Evolutionary conservation across 2,113 vertebrate genomes (phyloP), one percentile per base, ranked within the genome.

Genomic region (Toxostoma redivivum): DNA sequence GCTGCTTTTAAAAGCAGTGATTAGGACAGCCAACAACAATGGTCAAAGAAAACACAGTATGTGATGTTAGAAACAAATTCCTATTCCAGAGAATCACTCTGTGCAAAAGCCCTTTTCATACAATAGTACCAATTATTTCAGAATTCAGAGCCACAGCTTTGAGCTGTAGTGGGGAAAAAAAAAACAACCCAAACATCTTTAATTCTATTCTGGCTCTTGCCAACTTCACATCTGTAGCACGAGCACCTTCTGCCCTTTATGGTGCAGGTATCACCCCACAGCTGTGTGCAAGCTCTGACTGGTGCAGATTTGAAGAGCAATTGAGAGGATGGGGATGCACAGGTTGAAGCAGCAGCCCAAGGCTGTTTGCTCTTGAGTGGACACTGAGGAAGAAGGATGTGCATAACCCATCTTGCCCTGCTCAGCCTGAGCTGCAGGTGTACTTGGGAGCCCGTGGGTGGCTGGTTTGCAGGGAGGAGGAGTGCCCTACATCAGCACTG

Each of bases 271-370:
- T 48, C 37, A 15, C 25, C 25, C 11, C 40, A 21, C 19, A 62
- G 57, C 76, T 56, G 27, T 21, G 7, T 51, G n/a, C n/a, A 47
- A 65, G 45, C 37, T 25, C 40, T 33, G 50, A 6, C 0, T 5
- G 3, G 15, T 57, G 18, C 56, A 81, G 64, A 28, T 38, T 27
- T 23, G 61, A n/a, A 8, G 22, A 74, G 37, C 40, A 56, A 4
- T 5, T 18, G 65, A 9, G 19, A 79, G 45, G n/a, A 53, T 38
- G 16, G 22, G 21, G 14, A 71, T 53, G 14, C 42, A 44, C 14
- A 48, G 47, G 7, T 0, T 13, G 27, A 54, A 60, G 30, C 2
- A 16, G 60, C 14, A 81, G 20, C 30, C 37, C 0, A 0, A 81
- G 53, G 48, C 70, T 74, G 5, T 37, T 40, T 54, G 58, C 44